Conservation (phyloP, 23 tunicate genomes). For the Botrylloides violaceus region DNA sequence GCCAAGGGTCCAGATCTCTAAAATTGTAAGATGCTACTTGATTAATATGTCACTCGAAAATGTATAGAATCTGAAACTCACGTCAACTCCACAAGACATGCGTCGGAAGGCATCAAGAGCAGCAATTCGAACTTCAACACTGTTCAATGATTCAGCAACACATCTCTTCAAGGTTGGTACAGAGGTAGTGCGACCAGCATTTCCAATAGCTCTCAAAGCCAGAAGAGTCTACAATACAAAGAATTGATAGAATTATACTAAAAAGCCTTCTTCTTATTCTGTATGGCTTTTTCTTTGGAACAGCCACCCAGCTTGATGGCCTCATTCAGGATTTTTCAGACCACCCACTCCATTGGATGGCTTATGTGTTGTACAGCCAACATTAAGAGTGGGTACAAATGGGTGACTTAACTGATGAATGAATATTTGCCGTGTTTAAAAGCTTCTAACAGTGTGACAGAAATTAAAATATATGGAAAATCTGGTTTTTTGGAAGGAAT, state of each 20-base stretch:
- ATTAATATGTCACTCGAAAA: neutral
- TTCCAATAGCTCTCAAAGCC: conserved; percentile 66
- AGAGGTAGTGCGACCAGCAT: conserved; percentile 60
- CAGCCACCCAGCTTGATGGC: neutral
- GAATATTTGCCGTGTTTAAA: too few species aligned
- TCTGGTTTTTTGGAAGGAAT: too few species aligned
- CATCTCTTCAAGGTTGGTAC: conserved; percentile 32
- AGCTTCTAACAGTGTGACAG: too few species aligned
- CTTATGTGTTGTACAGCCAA: too few species aligned
- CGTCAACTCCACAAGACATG: conserved; percentile 74
- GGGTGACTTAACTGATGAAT: too few species aligned
- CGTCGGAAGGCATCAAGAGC: conserved; percentile 73
- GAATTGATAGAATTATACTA: neutral
- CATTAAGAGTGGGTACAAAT: too few species aligned
- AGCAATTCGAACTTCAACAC: conserved; percentile 77
- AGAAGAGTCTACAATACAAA: conserved; percentile 35
- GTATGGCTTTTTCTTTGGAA: neutral
- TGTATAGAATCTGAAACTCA: conserved; percentile 20
- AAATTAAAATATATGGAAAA: too few species aligned
- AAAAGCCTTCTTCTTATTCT: neutral
- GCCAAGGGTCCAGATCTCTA: conserved; percentile 45
- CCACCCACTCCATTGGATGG: too few species aligned
- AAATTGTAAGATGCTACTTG: neutral
- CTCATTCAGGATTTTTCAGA: too few species aligned
- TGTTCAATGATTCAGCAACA: conserved; percentile 43